Conservation (phyloP, 1,140 invertebrate species). For the Pseudomyrmex pallidus region DNA sequence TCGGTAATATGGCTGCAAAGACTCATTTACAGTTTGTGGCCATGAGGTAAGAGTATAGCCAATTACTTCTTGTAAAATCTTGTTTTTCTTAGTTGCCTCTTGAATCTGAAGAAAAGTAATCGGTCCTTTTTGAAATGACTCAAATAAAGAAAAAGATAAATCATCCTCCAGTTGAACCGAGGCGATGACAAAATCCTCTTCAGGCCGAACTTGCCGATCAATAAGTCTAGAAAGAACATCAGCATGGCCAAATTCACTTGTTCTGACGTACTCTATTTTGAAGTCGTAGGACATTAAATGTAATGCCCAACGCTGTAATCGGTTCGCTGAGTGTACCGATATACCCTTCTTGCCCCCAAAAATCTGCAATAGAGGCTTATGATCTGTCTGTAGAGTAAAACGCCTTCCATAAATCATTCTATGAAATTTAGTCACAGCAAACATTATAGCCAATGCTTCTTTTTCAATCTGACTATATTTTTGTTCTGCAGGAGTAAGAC, state of each 20-base stretch:
- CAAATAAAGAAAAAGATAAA: too few species aligned
- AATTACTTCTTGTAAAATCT: too few species aligned
- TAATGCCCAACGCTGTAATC: not conserved
- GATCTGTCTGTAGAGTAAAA: not conserved
- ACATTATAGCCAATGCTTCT: not conserved
- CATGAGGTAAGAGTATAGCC: too few species aligned
- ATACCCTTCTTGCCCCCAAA: not conserved
- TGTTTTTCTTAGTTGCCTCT: too few species aligned
- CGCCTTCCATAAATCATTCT: not conserved
- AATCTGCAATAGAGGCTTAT: not conserved
- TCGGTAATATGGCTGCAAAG: too few species aligned
- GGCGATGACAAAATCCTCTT: not conserved
- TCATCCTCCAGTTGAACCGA: not conserved
- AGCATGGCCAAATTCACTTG: not conserved
- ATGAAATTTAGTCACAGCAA: not conserved
- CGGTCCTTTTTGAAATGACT: too few species aligned
- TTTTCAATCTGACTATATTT: not conserved
- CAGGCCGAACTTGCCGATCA: not conserved
- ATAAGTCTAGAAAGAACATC: not conserved
- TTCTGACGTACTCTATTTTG: not conserved
- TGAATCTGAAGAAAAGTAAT: too few species aligned
- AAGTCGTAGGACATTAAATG: not conserved
- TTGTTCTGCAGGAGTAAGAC: not conserved
- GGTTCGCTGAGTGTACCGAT: not conserved
- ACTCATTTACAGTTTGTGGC: too few species aligned